Conservation (phyloP, 2,888 invertebrate genomes). For the Chrysotoxum bicinctum region DNA sequence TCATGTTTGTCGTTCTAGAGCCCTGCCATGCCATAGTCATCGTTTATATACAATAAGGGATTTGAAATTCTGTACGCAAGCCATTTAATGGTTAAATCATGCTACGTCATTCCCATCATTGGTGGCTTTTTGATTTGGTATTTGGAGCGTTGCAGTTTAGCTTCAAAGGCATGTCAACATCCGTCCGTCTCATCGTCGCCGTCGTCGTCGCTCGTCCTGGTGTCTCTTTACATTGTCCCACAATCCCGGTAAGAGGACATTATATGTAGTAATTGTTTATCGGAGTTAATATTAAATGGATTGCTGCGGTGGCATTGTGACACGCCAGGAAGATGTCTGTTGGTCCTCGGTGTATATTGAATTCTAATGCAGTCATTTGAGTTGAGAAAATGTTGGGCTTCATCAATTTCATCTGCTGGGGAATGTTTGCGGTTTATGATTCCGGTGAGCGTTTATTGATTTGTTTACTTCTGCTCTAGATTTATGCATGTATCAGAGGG, state of each 20-base stretch:
- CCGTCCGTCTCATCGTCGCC: not conserved
- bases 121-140: slow-evolving; percentile 70
- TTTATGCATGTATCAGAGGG: slow-evolving; percentile 35
- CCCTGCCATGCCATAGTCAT: not conserved
- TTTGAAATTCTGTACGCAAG: slow-evolving; percentile 57
- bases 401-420: slow-evolving; percentile 18
- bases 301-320: slow-evolving; percentile 44
- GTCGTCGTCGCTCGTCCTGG: slow-evolving; percentile 1
- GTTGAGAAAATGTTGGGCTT: not conserved
- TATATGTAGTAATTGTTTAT: slow-evolving; percentile 70
- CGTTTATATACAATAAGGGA: slow-evolving; percentile 37
- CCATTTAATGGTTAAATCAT: slow-evolving; percentile 65
- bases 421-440: slow-evolving; percentile 62
- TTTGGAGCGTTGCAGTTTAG: slow-evolving; percentile 61
- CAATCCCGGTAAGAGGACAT: slow-evolving; percentile 42
- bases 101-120: slow-evolving; percentile 64
- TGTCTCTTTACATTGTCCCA: slow-evolving; percentile 23
- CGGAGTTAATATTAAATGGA: slow-evolving; percentile 69
- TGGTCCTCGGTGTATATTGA: slow-evolving; percentile 4
- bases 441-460: slow-evolving; percentile 49
- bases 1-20: slow-evolving; percentile 43
- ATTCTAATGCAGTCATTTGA: slow-evolving; percentile 31
- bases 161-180: slow-evolving; percentile 38
- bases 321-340: slow-evolving; percentile 34
- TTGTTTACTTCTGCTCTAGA: slow-evolving; percentile 41